phyloP scores from a whole-genome alignment of 2,797 vertebrate genomes.

The Peromyscus attwateri region DNA sequence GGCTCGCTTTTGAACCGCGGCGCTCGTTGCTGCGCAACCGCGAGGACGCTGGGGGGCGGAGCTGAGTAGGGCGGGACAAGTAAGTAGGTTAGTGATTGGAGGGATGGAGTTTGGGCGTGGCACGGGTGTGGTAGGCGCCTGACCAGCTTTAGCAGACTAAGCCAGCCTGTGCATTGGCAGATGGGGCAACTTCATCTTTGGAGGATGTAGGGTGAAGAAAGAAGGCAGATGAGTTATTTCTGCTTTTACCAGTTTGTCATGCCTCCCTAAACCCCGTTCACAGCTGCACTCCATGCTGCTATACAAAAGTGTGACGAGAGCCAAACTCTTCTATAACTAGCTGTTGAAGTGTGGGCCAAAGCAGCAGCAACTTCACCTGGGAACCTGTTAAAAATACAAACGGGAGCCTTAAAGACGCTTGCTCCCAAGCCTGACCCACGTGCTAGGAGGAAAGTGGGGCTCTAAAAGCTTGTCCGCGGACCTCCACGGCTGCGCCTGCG shows the following conservation, averaged over 20 bases:
- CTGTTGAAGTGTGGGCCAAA: not conserved
- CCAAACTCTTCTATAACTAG: not conserved
- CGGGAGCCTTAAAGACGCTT: not conserved
- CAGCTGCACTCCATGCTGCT: not conserved
- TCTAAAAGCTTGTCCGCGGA: not conserved
- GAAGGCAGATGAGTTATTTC: not conserved
- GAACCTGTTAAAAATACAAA: slow-evolving; percentile 34
- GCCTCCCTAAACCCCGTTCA: not conserved
- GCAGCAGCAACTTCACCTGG: not conserved
- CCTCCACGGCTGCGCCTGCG: not conserved
- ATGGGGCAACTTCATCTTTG: not conserved
- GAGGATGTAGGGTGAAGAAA: not conserved
- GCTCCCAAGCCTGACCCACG: not conserved
- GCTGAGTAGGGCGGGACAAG: rapidly evolving
- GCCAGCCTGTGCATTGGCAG: not conserved
- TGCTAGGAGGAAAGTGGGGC: too few species aligned
- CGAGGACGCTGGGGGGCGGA: not conserved
- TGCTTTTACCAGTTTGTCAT: not conserved
- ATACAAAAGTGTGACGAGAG: not conserved
- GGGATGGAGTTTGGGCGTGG: not conserved
- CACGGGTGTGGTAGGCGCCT: not conserved
- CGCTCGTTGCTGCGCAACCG: not conserved
- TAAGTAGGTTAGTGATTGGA: not conserved
- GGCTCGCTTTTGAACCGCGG: not conserved
- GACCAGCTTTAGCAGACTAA: not conserved